phyloP scores from a whole-genome alignment of 2,113 vertebrate genomes.

The Vombatus ursinus region DNA sequence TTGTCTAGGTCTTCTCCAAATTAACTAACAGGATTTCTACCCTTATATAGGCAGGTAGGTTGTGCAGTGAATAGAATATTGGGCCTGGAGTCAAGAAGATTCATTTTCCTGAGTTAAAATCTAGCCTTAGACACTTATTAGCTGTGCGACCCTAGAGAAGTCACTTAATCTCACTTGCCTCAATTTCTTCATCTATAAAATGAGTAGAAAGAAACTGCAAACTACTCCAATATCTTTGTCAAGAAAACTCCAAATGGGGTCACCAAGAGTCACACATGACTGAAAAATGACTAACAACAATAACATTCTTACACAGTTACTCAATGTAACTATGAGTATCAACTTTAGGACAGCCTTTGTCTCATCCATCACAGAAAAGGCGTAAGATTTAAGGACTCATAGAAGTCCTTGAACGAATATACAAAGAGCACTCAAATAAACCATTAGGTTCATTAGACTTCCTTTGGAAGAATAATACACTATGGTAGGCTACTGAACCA shows the following conservation, averaged over 20 bases:
- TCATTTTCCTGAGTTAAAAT: too few relatives aligned
- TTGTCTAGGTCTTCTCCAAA: too few relatives aligned
- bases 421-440: too few relatives aligned
- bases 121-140: neutral
- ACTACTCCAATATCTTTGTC: neutral
- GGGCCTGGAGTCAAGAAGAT: too few relatives aligned
- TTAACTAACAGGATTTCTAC: too few relatives aligned
- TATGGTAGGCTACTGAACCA: too few relatives aligned
- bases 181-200: neutral
- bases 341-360: neutral
- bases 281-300: neutral
- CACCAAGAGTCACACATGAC: neutral
- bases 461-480: too few relatives aligned
- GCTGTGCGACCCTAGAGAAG: too few relatives aligned
- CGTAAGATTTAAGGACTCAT: neutral
- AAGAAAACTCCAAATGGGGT: neutral
- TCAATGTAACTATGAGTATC: neutral
- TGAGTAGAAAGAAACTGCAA: neutral
- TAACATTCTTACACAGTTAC: neutral
- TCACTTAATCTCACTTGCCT: neutral
- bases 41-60: too few relatives aligned
- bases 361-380: too few relatives aligned
- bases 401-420: neutral
- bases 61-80: too few relatives aligned
- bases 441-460: too few relatives aligned